Conservation (phyloP, 2,888 invertebrate genomes). For the Gandaritis pyraliata region DNA sequence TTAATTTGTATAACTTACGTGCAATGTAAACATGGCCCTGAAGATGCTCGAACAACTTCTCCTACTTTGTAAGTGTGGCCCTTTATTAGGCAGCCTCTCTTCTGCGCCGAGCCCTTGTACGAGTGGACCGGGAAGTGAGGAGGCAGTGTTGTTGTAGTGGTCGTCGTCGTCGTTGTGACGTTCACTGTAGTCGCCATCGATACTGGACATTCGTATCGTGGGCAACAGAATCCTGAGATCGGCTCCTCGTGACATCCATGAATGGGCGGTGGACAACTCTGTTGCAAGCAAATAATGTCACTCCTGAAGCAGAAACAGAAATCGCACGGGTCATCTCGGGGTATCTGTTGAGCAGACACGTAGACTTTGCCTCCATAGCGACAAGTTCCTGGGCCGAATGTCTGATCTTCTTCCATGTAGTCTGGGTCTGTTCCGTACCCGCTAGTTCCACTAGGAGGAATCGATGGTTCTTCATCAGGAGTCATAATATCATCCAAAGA, state of each 20-base stretch:
- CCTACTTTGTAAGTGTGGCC: constrained; percentile 94
- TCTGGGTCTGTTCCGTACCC: constrained; percentile 85
- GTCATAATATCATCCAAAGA: constrained; percentile 66
- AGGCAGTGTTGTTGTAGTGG: constrained; percentile 93
- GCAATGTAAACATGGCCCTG: constrained; percentile 97
- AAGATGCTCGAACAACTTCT: constrained; percentile 92
- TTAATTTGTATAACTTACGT: constrained; percentile 87
- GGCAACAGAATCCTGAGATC: constrained; percentile 97
- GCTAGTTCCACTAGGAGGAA: constrained; percentile 67
- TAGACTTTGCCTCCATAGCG: constrained; percentile 96
- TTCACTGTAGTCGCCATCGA: constrained; percentile 93
- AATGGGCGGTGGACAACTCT: constrained; percentile 97
- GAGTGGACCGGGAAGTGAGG: constrained; percentile 93
- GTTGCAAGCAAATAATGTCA: constrained; percentile 97
- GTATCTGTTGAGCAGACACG: constrained; percentile 97
- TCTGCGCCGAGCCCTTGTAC: constrained; percentile 89
- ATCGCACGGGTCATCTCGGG: constrained; percentile 96
- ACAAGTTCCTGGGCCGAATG: constrained; percentile 95
- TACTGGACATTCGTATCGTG: constrained; percentile 96
- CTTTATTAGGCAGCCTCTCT: constrained; percentile 93
- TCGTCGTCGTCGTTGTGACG: constrained; percentile 93
- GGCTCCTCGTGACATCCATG: constrained; percentile 96
- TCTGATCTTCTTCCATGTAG: constrained; percentile 90
- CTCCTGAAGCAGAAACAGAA: constrained; percentile 99
- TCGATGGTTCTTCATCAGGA: constrained; percentile 65